phyloP scores from a whole-genome alignment of 2,888 invertebrate species.

The Margaritifera margaritifera region DNA sequence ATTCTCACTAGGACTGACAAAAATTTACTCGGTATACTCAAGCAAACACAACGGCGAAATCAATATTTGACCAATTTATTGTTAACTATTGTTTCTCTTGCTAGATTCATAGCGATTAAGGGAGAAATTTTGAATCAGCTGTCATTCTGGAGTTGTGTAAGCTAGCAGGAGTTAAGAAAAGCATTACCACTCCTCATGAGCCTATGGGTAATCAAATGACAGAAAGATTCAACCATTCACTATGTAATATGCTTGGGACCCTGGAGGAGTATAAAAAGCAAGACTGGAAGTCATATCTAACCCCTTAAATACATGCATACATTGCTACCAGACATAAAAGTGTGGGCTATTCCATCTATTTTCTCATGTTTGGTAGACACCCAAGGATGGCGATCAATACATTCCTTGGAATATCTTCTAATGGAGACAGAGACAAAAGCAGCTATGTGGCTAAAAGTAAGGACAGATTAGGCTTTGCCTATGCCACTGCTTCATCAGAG shows the following conservation, averaged over 20 bases:
- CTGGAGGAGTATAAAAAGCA: background rate
- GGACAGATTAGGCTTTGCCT: too few relatives aligned
- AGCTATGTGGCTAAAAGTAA: background rate
- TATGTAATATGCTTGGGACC: constrained; percentile 1
- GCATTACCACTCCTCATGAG: background rate
- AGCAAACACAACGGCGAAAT: constrained; percentile 3
- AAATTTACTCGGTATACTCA: background rate
- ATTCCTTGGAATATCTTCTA: background rate
- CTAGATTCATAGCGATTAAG: constrained; percentile 15
- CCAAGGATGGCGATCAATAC: background rate
- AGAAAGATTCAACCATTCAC: constrained; percentile 3
- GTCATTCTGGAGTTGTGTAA: constrained; percentile 9
- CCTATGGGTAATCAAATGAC: constrained; percentile 1
- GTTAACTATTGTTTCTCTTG: constrained; percentile 9
- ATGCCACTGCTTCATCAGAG: background rate
- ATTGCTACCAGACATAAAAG: constrained; percentile 2
- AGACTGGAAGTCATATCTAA: constrained; percentile 3
- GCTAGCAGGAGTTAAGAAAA: background rate
- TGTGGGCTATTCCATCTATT: background rate
- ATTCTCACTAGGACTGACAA: background rate
- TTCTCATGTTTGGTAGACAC: too few relatives aligned
- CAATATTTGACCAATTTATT: background rate
- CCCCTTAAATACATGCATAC: constrained; percentile 8
- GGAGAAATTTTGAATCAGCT: constrained; percentile 8
- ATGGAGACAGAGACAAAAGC: background rate